A percentile compares a stretch with the other conserved stretches of the same genome.
Evolutionary conservation across 1,140 invertebrate species (phyloP).

Genomic region (Odontomachus brunneus): DNA sequence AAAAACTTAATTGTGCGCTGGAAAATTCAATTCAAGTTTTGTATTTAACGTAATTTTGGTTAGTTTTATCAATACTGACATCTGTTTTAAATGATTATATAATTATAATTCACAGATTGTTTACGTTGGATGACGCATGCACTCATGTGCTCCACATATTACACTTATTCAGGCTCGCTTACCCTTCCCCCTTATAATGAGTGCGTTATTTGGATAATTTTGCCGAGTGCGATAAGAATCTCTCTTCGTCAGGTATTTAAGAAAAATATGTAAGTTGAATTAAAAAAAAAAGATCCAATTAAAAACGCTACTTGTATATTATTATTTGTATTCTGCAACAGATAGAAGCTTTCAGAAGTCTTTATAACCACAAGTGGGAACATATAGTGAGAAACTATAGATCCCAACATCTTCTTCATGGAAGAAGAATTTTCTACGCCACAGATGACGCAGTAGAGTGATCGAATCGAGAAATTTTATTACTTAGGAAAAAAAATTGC

Average conservation of each 20-base stretch:
- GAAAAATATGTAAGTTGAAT: slow-evolving; percentile 72
- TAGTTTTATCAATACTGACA: background rate
- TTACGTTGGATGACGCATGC: slow-evolving; percentile 70
- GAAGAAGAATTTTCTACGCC: slow-evolving; percentile 68
- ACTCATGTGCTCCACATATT: slow-evolving; percentile 81
- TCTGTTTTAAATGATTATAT: slow-evolving; percentile 4
- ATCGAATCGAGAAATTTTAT: background rate
- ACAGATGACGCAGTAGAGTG: slow-evolving; percentile 27
- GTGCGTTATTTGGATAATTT: slow-evolving; percentile 91
- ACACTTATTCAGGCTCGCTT: slow-evolving; percentile 89
- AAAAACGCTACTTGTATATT: background rate
- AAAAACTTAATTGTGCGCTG: background rate
- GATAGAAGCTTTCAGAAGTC: slow-evolving; percentile 69
- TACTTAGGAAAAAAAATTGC: no score
- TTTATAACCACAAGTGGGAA: slow-evolving; percentile 51
- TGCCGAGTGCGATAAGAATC: slow-evolving; percentile 90
- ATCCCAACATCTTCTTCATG: slow-evolving; percentile 61
- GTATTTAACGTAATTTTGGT: no score
- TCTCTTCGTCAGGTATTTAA: slow-evolving; percentile 89
- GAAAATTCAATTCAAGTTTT: no score
- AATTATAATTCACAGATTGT: slow-evolving; percentile 58
- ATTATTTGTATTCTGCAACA: slow-evolving; percentile 65
- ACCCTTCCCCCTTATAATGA: slow-evolving; percentile 90
- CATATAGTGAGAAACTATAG: slow-evolving; percentile 67
- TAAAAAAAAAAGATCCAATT: background rate